Base-by-base conservation (phyloP, 2,797 vertebrate species). In the Sebastes aleutianus region DNA sequence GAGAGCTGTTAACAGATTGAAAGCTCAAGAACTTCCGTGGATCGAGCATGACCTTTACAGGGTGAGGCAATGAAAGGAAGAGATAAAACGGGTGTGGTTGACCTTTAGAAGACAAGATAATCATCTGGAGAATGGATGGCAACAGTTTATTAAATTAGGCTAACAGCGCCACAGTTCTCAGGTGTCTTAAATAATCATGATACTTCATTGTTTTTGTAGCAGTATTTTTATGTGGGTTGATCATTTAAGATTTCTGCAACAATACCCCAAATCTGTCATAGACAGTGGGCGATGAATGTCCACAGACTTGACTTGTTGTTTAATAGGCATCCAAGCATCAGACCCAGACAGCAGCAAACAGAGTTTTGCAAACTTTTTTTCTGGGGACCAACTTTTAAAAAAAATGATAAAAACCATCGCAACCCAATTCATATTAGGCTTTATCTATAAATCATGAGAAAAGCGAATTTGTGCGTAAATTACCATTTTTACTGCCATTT, bases 31-130 rank as follows among this genome's bases (percentile, higher is more conserved):
- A 74, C n/a, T 39, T 87, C 50, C 50, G 32, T 72, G 77, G 84
- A 87, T 80, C 85, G 83, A 87, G 82, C 72, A 47, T 88, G 85
- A 85, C 90, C 62, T 90, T 85, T 87, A 16, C 73, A 74, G 69
- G 54, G n/a, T 61, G 32, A 54, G 66, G 72, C 50, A 79, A 31
- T 61, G 61, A 74, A 34, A 77, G 47, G 29, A 74, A 61, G 63
- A 68, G 22, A 72, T 74, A 78, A 70, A 87, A 70, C 62, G 1
- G 61, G 31, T 64, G 22, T n/a, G 43, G n/a, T 22, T 71, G 75
- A 85, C 82, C 66, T 79, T 67, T 63, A 12, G 78, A 70, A 27
- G 53, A 56, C 77, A 39, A 74, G 54, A 67, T 76, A 62, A 81
- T 84, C 54, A 75, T 62, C n/a, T 73, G 14, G 24, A 71, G 61